Conservation (phyloP, 2,888 invertebrate genomes). For the Osmoderma eremita region DNA sequence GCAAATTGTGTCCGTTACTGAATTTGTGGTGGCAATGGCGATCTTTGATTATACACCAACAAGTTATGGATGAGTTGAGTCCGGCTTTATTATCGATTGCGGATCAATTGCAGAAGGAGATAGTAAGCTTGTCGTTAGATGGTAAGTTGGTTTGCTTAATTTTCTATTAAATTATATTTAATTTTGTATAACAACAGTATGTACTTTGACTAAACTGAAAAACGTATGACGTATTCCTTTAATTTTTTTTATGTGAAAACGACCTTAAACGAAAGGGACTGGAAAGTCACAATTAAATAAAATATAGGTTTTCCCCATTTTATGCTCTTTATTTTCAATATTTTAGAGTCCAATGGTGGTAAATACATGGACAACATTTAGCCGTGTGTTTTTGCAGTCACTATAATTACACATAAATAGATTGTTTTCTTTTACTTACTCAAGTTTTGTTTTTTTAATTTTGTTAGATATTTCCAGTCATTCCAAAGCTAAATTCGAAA, state of each 20-base stretch:
- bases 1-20: conserved; percentile 57
- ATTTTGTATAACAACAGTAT: background rate
- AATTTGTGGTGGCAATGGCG: conserved; percentile 81
- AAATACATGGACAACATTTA: too few species aligned
- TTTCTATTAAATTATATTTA: background rate
- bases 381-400: too few species aligned
- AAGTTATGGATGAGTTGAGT: conserved; percentile 79
- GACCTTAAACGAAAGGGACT: too few species aligned
- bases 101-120: conserved; percentile 62
- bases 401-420: too few species aligned
- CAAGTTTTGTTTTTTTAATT: conserved; percentile 3
- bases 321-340: too few species aligned
- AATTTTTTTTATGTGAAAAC: too few species aligned
- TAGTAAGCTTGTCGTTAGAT: conserved; percentile 57
- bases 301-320: too few species aligned
- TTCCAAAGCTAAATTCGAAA: conserved; percentile 63
- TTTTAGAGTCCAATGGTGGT: too few species aligned
- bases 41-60: conserved; percentile 78
- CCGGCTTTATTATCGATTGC: conserved; percentile 72
- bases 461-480: conserved; percentile 47
- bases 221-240: too few species aligned
- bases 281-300: too few species aligned
- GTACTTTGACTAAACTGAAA: too few species aligned
- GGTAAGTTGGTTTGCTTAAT: conserved; percentile 52
- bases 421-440: conserved; percentile 4